Evolutionary conservation across 2,888 invertebrate genomes (phyloP).

Genomic region (Venusia cambrica): DNA sequence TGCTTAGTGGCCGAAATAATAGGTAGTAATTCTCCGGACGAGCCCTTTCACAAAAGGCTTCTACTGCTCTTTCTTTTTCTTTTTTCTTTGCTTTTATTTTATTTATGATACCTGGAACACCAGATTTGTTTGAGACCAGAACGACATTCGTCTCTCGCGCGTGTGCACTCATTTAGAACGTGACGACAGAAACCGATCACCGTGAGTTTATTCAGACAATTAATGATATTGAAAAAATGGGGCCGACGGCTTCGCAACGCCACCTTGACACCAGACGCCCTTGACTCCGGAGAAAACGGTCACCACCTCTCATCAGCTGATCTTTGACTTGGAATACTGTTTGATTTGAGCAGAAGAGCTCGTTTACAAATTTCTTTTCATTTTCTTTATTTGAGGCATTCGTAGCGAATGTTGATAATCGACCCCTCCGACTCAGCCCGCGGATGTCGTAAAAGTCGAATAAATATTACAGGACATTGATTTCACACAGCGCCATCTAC

Average conservation of each 20-base stretch:
- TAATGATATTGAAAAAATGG: conserved; percentile 60
- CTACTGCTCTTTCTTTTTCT: too few relatives aligned
- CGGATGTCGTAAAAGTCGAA: too few relatives aligned
- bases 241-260: conserved; percentile 64
- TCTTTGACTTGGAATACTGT: conserved; percentile 17
- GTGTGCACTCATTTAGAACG: conserved; percentile 58
- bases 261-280: conserved; percentile 71
- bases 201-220: conserved; percentile 64
- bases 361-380: conserved; percentile 1
- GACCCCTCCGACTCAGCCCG: conserved; percentile 36
- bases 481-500: too few relatives aligned
- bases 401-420: too few relatives aligned
- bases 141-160: conserved; percentile 26
- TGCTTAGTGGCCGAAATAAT: too few relatives aligned
- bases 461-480: too few relatives aligned
- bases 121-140: conserved; percentile 4
- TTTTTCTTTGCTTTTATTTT: too few relatives aligned
- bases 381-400: too few relatives aligned
- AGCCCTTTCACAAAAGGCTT: too few relatives aligned
- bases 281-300: conserved; percentile 73
- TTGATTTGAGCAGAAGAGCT: conserved; percentile 11
- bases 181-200: conserved; percentile 68
- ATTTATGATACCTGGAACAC: too few relatives aligned
- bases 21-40: too few relatives aligned
- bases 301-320: conserved; percentile 38